Percentiles rank a stretch among this genome's conserved stretches.
phyloP scores from a whole-genome alignment of 1,140 invertebrate genomes.

The Pogonomyrmex californicus region DNA sequence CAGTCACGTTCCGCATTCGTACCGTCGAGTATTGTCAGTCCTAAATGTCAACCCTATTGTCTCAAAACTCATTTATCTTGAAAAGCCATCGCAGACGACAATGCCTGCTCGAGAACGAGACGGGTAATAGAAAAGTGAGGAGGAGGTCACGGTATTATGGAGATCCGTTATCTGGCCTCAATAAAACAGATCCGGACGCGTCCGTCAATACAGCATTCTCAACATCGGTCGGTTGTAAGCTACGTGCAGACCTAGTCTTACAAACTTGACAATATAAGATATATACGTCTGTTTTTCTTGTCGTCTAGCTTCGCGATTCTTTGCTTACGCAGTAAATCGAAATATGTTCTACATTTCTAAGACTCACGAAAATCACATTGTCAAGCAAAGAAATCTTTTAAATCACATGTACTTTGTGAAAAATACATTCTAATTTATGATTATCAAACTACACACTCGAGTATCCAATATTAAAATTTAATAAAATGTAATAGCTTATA shows the following conservation, averaged over 20 bases:
- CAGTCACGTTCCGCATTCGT: conserved; percentile 34
- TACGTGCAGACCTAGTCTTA: background rate
- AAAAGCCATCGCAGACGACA: conserved; percentile 64
- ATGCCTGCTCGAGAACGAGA: conserved; percentile 64
- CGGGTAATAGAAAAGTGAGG: conserved; percentile 61
- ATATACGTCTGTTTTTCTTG: background rate
- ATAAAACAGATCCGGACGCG: conserved; percentile 61
- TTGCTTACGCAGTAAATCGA: background rate
- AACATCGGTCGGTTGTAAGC: conserved; percentile 34
- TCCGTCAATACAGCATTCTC: conserved; percentile 57
- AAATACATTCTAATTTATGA: background rate
- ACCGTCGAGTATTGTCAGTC: conserved; percentile 54
- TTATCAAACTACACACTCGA: background rate
- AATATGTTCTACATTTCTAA: background rate
- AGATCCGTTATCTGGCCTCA: conserved; percentile 52
- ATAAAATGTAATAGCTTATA: background rate
- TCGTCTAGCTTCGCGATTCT: background rate
- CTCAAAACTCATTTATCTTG: conserved; percentile 72
- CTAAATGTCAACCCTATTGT: conserved; percentile 69
- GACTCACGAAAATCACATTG: background rate
- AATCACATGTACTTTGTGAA: background rate
- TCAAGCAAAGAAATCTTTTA: background rate
- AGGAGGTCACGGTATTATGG: conserved; percentile 53
- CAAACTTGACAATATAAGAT: conserved; percentile 17
- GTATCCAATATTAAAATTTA: background rate